Conservation (phyloP, 2,888 invertebrate species). For the Ryuthela nishihirai region DNA sequence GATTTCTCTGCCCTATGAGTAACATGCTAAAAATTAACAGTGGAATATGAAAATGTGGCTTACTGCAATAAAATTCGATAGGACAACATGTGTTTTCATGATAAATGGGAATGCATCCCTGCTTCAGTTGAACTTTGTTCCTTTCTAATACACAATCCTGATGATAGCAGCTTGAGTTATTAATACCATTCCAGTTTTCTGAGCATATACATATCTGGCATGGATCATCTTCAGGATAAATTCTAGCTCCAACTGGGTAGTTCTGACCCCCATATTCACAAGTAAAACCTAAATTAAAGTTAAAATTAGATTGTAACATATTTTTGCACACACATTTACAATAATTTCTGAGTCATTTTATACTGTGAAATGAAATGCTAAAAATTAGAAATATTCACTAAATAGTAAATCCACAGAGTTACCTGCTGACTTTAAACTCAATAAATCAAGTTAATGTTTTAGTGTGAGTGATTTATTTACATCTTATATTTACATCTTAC, state of each 20-base stretch:
- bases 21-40: too few species aligned
- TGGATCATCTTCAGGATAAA: slow-evolving; percentile 31
- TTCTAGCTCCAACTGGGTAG: slow-evolving; percentile 35
- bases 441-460: too few species aligned
- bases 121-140: slow-evolving; percentile 6
- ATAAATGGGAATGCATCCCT: slow-evolving; percentile 40
- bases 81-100: slow-evolving; percentile 40
- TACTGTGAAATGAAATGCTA: too few species aligned
- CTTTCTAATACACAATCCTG: slow-evolving; percentile 29
- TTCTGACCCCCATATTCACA: slow-evolving; percentile 22
- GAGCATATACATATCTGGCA: slow-evolving; percentile 37
- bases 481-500: too few species aligned
- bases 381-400: too few species aligned
- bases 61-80: slow-evolving; percentile 41
- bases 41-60: too few species aligned
- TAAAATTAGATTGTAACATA: background rate
- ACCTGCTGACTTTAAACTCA: too few species aligned
- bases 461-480: too few species aligned
- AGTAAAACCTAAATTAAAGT: background rate
- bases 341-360: too few species aligned
- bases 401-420: too few species aligned
- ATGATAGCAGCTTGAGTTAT: slow-evolving; percentile 22
- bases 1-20: too few species aligned
- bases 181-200: slow-evolving; percentile 32
- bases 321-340: too few species aligned